These are phyloP conservation scores for Drosophila paramelanica DNA, from an alignment of 2,888 invertebrate species.

Conservation along the genomic window DNA sequence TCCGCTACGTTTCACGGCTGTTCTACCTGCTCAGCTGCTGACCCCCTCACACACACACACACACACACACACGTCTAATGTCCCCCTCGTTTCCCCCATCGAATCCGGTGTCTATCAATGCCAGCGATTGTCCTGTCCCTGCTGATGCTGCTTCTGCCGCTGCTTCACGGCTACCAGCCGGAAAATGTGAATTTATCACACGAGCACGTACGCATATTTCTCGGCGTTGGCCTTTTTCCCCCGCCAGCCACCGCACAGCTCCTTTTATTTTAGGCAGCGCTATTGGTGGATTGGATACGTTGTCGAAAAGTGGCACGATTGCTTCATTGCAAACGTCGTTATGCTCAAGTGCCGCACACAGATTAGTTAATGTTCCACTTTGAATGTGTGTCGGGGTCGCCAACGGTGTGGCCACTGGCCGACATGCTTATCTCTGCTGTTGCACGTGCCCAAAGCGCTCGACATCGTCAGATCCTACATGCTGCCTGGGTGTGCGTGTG, in stretches of 20 bases:
- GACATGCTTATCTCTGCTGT: constrained; percentile 38
- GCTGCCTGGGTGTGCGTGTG: background rate
- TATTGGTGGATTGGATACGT: constrained; percentile 17
- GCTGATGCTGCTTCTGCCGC: constrained; percentile 20
- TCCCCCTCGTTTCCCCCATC: constrained; percentile 13
- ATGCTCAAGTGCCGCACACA: constrained; percentile 55
- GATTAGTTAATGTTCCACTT: constrained; percentile 74
- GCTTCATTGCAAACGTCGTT: constrained; percentile 58
- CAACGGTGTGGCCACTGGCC: constrained; percentile 25
- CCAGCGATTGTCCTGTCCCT: constrained; percentile 38
- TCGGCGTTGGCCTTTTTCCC: constrained; percentile 45
- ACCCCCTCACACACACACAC: background rate
- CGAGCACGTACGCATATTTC: constrained; percentile 77
- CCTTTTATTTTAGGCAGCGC: background rate
- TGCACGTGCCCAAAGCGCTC: constrained; percentile 43
- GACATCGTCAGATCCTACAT: constrained; percentile 5
- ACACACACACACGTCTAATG: constrained; percentile 18
- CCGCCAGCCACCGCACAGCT: background rate
- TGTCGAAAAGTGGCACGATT: constrained; percentile 58
- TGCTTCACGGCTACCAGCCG: constrained; percentile 58
- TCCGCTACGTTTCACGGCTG: constrained; percentile 74
- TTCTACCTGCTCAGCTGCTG: constrained; percentile 49
- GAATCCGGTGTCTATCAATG: constrained; percentile 64
- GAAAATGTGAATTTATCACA: constrained; percentile 79
- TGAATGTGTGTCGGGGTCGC: constrained; percentile 54